Conservation (phyloP, 1,140 invertebrate genomes). For the Ooceraea biroi region DNA sequence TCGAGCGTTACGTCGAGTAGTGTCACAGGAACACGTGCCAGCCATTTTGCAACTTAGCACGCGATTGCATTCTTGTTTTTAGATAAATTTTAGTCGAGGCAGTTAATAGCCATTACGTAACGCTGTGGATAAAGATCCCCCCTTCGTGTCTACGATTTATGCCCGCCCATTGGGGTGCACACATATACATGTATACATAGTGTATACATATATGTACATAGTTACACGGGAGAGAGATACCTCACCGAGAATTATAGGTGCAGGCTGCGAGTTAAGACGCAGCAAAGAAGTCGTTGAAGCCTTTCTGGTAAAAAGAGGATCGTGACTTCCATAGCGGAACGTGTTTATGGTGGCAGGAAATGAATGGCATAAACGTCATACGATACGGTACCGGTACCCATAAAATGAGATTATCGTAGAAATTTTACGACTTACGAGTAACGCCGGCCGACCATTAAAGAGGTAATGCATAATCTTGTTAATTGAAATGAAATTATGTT, state of each 20-base stretch:
- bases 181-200: background rate
- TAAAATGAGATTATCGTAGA: slow-evolving; percentile 51
- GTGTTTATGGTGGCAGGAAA: slow-evolving; percentile 57
- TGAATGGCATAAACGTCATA: slow-evolving; percentile 62
- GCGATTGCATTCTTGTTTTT: background rate
- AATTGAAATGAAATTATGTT: slow-evolving; percentile 60
- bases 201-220: background rate
- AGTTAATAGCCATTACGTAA: slow-evolving; percentile 30
- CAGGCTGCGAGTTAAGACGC: slow-evolving; percentile 31
- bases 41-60: slow-evolving; percentile 19
- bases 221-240: background rate
- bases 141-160: slow-evolving; percentile 35
- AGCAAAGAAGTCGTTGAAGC: slow-evolving; percentile 59
- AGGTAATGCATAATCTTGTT: slow-evolving; percentile 48
- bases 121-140: slow-evolving; percentile 17
- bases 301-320: slow-evolving; percentile 46
- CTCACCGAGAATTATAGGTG: slow-evolving; percentile 39
- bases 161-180: background rate
- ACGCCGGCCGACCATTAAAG: slow-evolving; percentile 43
- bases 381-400: slow-evolving; percentile 32
- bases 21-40: background rate
- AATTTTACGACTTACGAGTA: slow-evolving; percentile 54
- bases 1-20: too few species aligned
- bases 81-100: slow-evolving; percentile 37
- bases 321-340: slow-evolving; percentile 50